Conservation (phyloP, 2,888 invertebrate species). For the Laothoe populi region DNA sequence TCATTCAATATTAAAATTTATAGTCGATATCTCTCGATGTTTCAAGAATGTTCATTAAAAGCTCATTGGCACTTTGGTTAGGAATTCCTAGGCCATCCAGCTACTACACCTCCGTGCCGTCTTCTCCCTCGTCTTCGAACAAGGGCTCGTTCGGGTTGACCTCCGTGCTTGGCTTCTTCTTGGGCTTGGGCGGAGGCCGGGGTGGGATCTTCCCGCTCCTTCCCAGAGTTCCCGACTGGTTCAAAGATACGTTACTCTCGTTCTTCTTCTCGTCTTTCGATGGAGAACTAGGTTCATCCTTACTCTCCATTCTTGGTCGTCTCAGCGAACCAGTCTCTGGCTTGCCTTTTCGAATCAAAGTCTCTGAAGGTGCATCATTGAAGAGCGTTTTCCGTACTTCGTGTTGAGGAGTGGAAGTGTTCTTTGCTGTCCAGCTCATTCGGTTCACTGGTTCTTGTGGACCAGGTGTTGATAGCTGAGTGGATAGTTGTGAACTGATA, state of each 20-base stretch:
- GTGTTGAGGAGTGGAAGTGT: slow-evolving; percentile 76
- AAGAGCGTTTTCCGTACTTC: slow-evolving; percentile 75
- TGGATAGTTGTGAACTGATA: slow-evolving; percentile 78
- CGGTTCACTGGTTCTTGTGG: slow-evolving; percentile 79
- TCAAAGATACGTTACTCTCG: slow-evolving; percentile 63
- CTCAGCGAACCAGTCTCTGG: slow-evolving; percentile 82
- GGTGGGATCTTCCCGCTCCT: slow-evolving; percentile 90
- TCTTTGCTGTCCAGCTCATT: slow-evolving; percentile 82
- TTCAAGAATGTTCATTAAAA: slow-evolving; percentile 60
- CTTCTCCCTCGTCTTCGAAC: slow-evolving; percentile 95
- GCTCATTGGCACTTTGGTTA: slow-evolving; percentile 80
- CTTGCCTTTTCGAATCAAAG: slow-evolving; percentile 76
- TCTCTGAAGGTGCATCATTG: slow-evolving; percentile 67
- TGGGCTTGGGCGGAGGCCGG: slow-evolving; percentile 92
- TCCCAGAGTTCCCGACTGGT: slow-evolving; percentile 77
- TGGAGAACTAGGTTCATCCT: slow-evolving; percentile 67
- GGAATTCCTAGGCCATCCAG: slow-evolving; percentile 50
- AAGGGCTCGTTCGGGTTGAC: slow-evolving; percentile 87
- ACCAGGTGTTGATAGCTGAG: slow-evolving; percentile 77
- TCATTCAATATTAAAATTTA: slow-evolving; percentile 11
- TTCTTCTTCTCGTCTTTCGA: slow-evolving; percentile 72
- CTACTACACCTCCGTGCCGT: slow-evolving; percentile 93
- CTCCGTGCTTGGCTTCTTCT: slow-evolving; percentile 88
- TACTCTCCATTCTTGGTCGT: slow-evolving; percentile 63
- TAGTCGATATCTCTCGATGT: slow-evolving; percentile 41